Conservation (phyloP, 2,888 invertebrate genomes). For the Laothoe populi region DNA sequence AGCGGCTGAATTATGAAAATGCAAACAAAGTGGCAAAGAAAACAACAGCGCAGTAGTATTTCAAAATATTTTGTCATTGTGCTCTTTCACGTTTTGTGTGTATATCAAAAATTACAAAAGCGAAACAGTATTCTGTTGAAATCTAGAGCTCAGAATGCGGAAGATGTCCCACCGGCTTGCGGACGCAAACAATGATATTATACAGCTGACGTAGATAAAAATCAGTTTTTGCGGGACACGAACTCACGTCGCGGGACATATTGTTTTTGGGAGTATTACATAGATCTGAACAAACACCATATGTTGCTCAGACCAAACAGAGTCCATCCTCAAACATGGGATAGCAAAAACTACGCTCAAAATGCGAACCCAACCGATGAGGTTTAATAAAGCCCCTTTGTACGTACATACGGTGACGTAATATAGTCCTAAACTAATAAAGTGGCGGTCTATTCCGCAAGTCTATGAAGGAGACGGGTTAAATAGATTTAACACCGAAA, state of each 20-base stretch:
- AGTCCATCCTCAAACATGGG: conserved; percentile 54
- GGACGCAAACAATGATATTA: conserved; percentile 44
- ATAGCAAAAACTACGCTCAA: conserved; percentile 57
- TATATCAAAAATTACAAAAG: conserved; percentile 11
- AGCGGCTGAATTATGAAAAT: conserved; percentile 39
- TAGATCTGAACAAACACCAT: conserved; percentile 70
- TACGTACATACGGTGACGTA: conserved; percentile 67
- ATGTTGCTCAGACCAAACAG: conserved; percentile 67
- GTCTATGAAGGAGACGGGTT: conserved; percentile 62
- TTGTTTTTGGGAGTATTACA: conserved; percentile 62
- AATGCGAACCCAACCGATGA: conserved; percentile 53
- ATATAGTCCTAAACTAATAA: conserved; percentile 82
- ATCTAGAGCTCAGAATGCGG: conserved; percentile 4
- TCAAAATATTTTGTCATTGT: conserved; percentile 20
- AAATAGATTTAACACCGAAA: conserved; percentile 71
- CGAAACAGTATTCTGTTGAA: conserved; percentile 3
- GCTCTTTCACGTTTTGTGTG: conserved; percentile 27
- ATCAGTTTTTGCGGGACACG: conserved; percentile 60
- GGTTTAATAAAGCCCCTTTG: conserved; percentile 71
- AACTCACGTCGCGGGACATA: conserved; percentile 53
- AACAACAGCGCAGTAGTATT: conserved; percentile 11
- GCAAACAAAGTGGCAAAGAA: conserved; percentile 31
- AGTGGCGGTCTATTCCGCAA: conserved; percentile 59
- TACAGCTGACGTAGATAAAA: conserved; percentile 61
- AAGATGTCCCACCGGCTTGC: neutral